Percentiles rank a stretch among this genome's conserved stretches.
phyloP scores from a whole-genome alignment of 1,140 invertebrate species.

The Sipha flava region DNA sequence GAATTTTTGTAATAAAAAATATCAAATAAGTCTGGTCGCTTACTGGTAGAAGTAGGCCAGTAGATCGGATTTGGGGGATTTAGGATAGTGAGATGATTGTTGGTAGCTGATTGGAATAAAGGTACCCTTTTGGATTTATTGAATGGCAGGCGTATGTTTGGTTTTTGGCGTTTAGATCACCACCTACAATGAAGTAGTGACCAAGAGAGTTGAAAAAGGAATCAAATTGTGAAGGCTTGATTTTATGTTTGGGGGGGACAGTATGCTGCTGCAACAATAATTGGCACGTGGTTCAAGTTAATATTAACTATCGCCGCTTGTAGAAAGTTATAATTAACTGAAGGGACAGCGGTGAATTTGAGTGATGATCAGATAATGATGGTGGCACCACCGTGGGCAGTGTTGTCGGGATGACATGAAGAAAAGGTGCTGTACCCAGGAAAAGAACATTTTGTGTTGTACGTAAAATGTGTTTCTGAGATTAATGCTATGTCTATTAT shows the following conservation, averaged over 20 bases:
- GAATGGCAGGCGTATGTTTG: too few relatives aligned
- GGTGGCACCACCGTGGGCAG: too few relatives aligned
- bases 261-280: neutral
- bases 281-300: neutral
- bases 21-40: neutral
- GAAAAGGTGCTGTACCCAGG: too few relatives aligned
- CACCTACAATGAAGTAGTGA: too few relatives aligned
- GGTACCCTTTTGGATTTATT: too few relatives aligned
- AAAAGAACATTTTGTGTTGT: too few relatives aligned
- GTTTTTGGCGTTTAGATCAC: too few relatives aligned
- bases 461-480: constrained; percentile 22
- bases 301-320: neutral
- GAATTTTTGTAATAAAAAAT: neutral
- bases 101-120: too few relatives aligned
- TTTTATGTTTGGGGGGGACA: neutral
- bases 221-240: too few relatives aligned
- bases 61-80: neutral
- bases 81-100: neutral
- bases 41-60: neutral
- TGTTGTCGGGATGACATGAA: too few relatives aligned
- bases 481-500: constrained; percentile 36
- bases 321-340: neutral
- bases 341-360: neutral
- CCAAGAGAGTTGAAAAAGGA: too few relatives aligned
- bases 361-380: too few relatives aligned